Percentiles rank a stretch among this genome's conserved stretches.
phyloP scores from a whole-genome alignment of 2,888 invertebrate genomes.

The Nomada ferruginata region DNA sequence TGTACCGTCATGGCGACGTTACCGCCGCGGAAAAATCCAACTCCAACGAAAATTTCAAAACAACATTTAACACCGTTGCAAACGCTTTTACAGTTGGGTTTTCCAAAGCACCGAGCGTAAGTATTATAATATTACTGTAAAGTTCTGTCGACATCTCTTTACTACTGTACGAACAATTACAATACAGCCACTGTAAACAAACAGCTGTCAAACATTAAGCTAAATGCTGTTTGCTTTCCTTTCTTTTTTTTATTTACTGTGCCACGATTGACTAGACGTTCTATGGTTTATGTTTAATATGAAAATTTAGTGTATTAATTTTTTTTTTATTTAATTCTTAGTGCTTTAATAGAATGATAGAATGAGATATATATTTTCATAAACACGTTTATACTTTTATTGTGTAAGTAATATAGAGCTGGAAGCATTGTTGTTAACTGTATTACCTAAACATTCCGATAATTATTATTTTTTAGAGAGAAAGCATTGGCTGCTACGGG shows the following conservation, averaged over 20 bases:
- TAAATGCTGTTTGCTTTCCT: not conserved
- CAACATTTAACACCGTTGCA: constrained; percentile 91
- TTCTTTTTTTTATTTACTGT: not conserved
- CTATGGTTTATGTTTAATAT: not conserved
- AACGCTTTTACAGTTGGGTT: constrained; percentile 94
- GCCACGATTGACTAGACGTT: not conserved
- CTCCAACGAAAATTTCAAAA: constrained; percentile 90
- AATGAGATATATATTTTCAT: not conserved
- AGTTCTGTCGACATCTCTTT: constrained; percentile 4
- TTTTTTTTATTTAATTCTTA: not conserved
- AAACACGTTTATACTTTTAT: not conserved
- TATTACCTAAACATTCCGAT: not conserved
- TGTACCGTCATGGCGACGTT: constrained; percentile 88
- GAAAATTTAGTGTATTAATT: not conserved
- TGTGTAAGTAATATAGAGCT: not conserved
- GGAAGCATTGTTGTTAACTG: not conserved
- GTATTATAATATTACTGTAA: constrained; percentile 80
- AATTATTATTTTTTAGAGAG: constrained; percentile 86
- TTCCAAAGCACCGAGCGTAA: constrained; percentile 95
- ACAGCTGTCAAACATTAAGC: constrained; percentile 73
- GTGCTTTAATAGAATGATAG: not conserved
- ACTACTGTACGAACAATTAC: not conserved
- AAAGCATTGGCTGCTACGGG: constrained; percentile 96
- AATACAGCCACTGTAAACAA: constrained; percentile 70
- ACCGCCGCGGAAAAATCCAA: constrained; percentile 91